Evolutionary conservation across 2,113 vertebrate genomes (phyloP).

Genomic region (Pristiophorus japonicus): DNA sequence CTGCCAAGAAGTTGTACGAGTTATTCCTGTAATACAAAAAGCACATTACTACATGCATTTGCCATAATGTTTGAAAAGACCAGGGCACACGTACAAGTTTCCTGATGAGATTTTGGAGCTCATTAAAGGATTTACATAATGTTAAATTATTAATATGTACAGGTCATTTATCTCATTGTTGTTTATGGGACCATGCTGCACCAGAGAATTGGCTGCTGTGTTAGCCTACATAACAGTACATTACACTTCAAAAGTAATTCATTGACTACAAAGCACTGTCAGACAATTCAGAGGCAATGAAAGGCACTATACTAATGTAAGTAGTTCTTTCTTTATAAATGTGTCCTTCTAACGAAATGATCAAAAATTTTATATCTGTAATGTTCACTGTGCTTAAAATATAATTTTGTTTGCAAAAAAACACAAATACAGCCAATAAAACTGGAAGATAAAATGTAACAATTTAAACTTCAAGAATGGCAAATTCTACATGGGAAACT

Average conservation of each 20-base stretch:
- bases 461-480: no score
- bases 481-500: no score
- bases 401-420: no score
- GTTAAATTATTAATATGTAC: background rate
- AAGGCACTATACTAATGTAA: no score
- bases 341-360: no score
- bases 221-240: background rate
- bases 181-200: background rate
- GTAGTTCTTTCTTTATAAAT: no score
- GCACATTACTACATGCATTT: background rate
- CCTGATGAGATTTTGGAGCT: background rate
- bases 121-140: background rate
- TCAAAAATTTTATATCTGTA: no score
- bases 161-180: background rate
- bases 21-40: background rate
- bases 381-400: no score
- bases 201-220: background rate
- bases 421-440: no score
- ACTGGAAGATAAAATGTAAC: no score
- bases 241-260: background rate
- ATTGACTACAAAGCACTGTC: no score
- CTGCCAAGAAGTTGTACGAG: background rate
- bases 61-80: background rate
- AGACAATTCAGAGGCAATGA: no score
- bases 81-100: background rate